A percentile compares a stretch with the other conserved stretches of the same genome.
These are phyloP conservation scores for Eupithecia centaureata DNA, from an alignment of 2,888 invertebrate genomes.

Conservation along the genomic window DNA sequence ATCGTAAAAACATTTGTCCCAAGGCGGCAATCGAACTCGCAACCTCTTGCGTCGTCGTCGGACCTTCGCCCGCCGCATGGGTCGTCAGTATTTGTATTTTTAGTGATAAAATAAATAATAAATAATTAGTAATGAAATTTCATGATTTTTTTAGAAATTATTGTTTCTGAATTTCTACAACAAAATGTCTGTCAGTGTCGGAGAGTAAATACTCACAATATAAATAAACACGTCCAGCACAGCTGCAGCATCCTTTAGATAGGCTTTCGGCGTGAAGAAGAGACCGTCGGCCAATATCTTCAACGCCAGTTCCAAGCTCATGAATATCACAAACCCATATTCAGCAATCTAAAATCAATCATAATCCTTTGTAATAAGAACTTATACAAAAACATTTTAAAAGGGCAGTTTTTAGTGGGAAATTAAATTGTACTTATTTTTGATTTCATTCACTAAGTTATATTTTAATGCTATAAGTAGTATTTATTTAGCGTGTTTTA, in stretches of 20 bases:
- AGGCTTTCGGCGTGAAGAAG: conserved; percentile 99
- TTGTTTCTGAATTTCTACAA: too few species aligned
- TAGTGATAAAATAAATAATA: too few species aligned
- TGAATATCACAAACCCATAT: conserved; percentile 98
- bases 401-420: background rate
- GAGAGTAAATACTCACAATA: conserved; percentile 85
- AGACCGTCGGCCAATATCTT: conserved; percentile 99
- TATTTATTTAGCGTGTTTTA: too few species aligned
- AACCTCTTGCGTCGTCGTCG: background rate
- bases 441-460: too few species aligned
- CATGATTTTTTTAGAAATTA: too few species aligned
- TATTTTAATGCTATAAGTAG: too few species aligned
- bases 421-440: background rate
- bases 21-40: background rate
- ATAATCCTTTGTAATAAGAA: background rate
- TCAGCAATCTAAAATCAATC: conserved; percentile 89
- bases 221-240: conserved; percentile 99
- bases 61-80: too few species aligned
- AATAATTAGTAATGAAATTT: too few species aligned
- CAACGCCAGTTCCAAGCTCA: conserved; percentile 97
- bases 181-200: background rate
- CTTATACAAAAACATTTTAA: background rate
- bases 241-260: conserved; percentile 98
- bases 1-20: too few species aligned
- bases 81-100: too few species aligned